These are phyloP conservation scores for Nipponia nippon DNA, from an alignment of 2,113 vertebrate genomes.

Conservation along the genomic window DNA sequence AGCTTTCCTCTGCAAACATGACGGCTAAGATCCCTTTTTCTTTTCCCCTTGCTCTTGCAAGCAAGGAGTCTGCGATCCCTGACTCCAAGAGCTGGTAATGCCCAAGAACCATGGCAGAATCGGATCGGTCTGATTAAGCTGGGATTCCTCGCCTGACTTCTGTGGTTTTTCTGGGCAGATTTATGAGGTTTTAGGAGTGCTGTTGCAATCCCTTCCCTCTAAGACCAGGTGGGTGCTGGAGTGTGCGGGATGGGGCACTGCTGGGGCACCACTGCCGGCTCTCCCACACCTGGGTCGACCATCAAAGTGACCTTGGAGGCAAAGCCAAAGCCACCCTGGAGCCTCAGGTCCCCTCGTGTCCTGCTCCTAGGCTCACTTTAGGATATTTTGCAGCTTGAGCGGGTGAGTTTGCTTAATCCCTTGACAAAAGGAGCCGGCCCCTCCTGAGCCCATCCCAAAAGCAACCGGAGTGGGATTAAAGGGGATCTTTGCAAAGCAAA, in stretches of 20 bases:
- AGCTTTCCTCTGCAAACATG: background rate
- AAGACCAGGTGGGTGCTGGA: background rate
- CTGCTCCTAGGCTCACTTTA: background rate
- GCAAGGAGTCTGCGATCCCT: background rate
- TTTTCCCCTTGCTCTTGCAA: background rate
- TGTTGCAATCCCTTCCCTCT: background rate
- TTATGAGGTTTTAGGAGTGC: background rate
- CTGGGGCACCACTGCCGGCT: background rate
- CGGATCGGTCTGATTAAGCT: background rate
- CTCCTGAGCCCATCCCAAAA: constrained; percentile 46
- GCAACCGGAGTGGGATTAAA: constrained; percentile 27
- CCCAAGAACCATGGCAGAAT: background rate
- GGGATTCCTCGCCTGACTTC: background rate
- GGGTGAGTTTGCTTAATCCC: constrained; percentile 56
- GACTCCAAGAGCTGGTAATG: background rate
- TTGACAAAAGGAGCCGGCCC: constrained; percentile 32
- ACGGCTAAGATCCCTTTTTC: background rate
- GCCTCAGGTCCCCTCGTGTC: background rate
- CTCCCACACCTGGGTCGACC: accelerated
- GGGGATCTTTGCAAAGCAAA: background rate
- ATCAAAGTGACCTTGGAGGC: background rate
- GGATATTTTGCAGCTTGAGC: background rate
- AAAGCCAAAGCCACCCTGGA: background rate
- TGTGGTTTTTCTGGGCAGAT: background rate
- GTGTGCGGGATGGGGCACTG: accelerated